Percentiles rank a stretch among this genome's conserved stretches.
Conservation (phyloP, 2,888 invertebrate genomes). For the Noctua fimbriata region DNA sequence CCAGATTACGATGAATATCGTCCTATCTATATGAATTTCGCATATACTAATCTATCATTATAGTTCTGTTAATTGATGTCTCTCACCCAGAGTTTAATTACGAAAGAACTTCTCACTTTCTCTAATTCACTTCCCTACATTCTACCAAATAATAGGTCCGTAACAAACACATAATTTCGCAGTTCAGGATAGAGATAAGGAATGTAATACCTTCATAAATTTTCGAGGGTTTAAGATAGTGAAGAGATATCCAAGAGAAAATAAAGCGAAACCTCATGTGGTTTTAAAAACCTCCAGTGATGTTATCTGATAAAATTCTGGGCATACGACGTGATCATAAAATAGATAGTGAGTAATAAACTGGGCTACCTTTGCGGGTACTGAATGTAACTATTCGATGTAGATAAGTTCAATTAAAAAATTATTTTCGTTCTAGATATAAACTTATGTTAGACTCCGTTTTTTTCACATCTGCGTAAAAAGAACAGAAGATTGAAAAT, state of each 20-base stretch:
- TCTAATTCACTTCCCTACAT: conserved; percentile 12
- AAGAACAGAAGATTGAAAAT: background rate
- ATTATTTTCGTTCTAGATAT: background rate
- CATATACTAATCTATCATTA: background rate
- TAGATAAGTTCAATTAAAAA: conserved; percentile 6
- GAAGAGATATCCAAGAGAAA: conserved; percentile 66
- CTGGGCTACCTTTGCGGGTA: conserved; percentile 26
- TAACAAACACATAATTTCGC: conserved; percentile 57
- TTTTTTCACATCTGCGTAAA: background rate
- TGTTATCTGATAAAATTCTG: conserved; percentile 54
- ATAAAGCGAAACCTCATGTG: conserved; percentile 67
- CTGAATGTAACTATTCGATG: conserved; percentile 19
- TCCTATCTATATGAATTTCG: background rate
- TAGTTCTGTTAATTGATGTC: background rate
- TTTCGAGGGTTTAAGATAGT: conserved; percentile 68
- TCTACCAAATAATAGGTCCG: conserved; percentile 45
- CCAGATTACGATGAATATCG: background rate
- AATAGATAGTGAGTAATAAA: conserved; percentile 55
- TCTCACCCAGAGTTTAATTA: conserved; percentile 25
- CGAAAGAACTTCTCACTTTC: conserved; percentile 10
- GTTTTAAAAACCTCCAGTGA: conserved; percentile 69
- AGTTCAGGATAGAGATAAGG: conserved; percentile 63
- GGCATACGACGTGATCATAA: conserved; percentile 49
- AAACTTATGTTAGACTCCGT: background rate
- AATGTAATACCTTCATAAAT: conserved; percentile 71